Evolutionary conservation across 2,888 invertebrate species (phyloP).

Genomic region (Dioctria rufipes): DNA sequence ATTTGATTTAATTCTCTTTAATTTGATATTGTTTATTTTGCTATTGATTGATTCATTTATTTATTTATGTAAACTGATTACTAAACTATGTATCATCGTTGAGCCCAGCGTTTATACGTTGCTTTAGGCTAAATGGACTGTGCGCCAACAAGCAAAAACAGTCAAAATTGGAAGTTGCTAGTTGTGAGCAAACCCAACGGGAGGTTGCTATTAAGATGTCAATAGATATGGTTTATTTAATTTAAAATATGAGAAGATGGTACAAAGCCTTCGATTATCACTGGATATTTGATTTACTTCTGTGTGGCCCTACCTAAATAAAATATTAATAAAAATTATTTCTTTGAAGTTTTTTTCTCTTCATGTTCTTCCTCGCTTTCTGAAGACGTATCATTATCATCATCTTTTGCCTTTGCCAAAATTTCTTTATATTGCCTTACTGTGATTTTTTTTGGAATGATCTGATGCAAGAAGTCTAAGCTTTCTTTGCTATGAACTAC

Average conservation of each 20-base stretch:
- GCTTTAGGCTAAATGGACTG: too few species aligned
- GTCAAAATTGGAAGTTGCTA: not conserved
- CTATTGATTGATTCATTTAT: too few species aligned
- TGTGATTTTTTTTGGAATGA: slow-evolving; percentile 69
- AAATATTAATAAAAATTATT: not conserved
- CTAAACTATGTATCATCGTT: too few species aligned
- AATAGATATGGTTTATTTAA: too few species aligned
- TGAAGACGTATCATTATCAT: slow-evolving; percentile 57
- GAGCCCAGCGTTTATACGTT: too few species aligned
- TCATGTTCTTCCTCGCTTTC: slow-evolving; percentile 27
- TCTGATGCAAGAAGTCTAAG: slow-evolving; percentile 68
- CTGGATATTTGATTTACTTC: too few species aligned
- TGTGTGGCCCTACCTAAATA: not conserved
- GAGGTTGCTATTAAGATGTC: too few species aligned
- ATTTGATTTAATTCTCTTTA: too few species aligned
- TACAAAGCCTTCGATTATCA: not conserved
- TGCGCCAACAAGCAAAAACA: not conserved
- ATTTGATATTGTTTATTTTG: too few species aligned
- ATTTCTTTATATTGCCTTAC: slow-evolving; percentile 68
- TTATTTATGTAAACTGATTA: too few species aligned
- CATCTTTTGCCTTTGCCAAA: slow-evolving; percentile 61
- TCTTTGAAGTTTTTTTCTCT: slow-evolving; percentile 10
- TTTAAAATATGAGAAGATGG: not conserved
- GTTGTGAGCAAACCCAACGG: too few species aligned
- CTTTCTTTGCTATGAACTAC: slow-evolving; percentile 65